A percentile compares a stretch with the other conserved stretches of the same genome.
These are phyloP conservation scores for Drosophila rhopaloa DNA, from an alignment of 1,140 invertebrate genomes.

Conservation along the genomic window DNA sequence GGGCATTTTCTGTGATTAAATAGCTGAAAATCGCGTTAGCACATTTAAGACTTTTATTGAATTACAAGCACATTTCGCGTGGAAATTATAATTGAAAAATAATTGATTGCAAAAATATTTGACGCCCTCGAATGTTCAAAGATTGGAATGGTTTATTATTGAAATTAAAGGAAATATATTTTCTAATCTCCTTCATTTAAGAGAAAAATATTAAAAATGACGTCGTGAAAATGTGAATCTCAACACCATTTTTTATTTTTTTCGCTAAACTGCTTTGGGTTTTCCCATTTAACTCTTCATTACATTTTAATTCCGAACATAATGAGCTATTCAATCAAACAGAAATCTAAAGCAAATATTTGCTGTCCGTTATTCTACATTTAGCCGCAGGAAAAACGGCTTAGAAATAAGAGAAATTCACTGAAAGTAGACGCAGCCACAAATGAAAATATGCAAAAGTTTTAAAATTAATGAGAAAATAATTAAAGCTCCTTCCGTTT, in stretches of 20 bases:
- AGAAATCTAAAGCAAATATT: slow-evolving; percentile 31
- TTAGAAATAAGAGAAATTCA: slow-evolving; percentile 9
- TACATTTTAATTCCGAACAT: slow-evolving; percentile 5
- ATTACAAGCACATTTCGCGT: background rate
- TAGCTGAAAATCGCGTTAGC: slow-evolving; percentile 36
- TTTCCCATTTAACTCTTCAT: slow-evolving; percentile 17
- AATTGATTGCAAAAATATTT: background rate
- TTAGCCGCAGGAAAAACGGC: slow-evolving; percentile 4
- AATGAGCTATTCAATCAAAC: slow-evolving; percentile 41
- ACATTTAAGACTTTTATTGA: slow-evolving; percentile 1
- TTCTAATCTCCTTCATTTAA: too few relatives aligned
- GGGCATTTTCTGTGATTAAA: slow-evolving; percentile 29
- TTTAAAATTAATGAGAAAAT: slow-evolving; percentile 30
- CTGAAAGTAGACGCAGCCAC: background rate
- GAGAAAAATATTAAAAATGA: background rate
- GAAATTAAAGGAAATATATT: background rate
- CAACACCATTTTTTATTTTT: background rate
- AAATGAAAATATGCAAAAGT: slow-evolving; percentile 16
- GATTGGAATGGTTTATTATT: too few relatives aligned
- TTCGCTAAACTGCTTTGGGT: background rate
- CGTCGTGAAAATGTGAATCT: background rate
- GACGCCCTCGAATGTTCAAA: background rate
- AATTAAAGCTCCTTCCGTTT: slow-evolving; percentile 21
- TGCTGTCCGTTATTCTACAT: slow-evolving; percentile 19
- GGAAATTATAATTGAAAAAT: slow-evolving; percentile 29